Base-by-base conservation (phyloP, 2,888 invertebrate genomes). In the Pachydiplax longipennis region DNA sequence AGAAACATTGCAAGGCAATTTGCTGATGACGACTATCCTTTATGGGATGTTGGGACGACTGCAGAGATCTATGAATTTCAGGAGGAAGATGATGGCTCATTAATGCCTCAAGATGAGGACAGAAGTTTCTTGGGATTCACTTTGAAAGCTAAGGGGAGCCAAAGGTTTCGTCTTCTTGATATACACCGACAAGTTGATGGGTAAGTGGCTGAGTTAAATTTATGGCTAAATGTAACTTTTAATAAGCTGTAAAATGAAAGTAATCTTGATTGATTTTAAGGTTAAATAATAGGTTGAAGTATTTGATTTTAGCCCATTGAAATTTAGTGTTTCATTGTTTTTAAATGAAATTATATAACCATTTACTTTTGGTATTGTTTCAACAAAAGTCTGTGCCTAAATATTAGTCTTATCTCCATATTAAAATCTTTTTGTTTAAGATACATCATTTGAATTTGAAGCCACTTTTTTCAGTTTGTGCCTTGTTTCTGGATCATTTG, bases 61-160 rank as follows among this genome's bases (percentile, higher is more conserved):
- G 96, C 96, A 92, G 96, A 96, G 93, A 95, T 96, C 12, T 95
- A 95, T 92, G 96, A 96, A 91, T 95, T 95, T 91, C 95, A 95
- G 91, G 95, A 95, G 91, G 95, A 95, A 91, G 93, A 92, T 25
- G 94, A 94, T 0, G 92, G 65, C 58, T 44, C 81, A 40, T 22
- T 81, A 31, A 37, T 65, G 44, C 53, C 80, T 13, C 61, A 37
- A 40, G 90, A 90, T 35, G 61, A 81, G 37, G 81, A 81, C 18
- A 90, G 90, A 37, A 22, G 58, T 58, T 37, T 93, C 6, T 93
- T 95, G 44, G 95, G 95, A 80, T 94, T 97, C n/a, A 95, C 96
- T 44, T 94, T 97, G 25, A 96, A 96, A 94, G 97, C 97, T 0
- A 96, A 96, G 93, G 97, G 97, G 0, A 94, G 97, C 90, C 97